Conservation (phyloP, 2,113 vertebrate genomes). For the Hemiscyllium ocellatum region DNA sequence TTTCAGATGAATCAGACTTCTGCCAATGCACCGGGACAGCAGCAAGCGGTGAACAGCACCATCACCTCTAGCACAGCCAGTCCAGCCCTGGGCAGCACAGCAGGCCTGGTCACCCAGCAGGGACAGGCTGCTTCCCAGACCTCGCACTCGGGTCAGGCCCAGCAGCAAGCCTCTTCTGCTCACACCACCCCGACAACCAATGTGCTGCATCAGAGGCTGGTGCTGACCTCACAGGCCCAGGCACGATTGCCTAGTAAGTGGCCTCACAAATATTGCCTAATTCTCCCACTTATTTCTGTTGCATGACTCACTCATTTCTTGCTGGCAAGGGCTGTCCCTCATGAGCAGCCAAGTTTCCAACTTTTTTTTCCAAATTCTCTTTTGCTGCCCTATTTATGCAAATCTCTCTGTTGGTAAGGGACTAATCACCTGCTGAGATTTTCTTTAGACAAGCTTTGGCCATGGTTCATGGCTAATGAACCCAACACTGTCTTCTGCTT, state of each 20-base stretch:
- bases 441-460: constrained; percentile 8
- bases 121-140: constrained; percentile 56
- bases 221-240: constrained; percentile 94
- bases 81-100: constrained; percentile 61
- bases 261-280: constrained; percentile 49
- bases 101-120: constrained; percentile 56
- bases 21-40: constrained; percentile 71
- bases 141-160: constrained; percentile 57
- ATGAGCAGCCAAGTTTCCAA: constrained; percentile 49
- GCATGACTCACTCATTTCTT: constrained; percentile 63
- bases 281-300: constrained; percentile 45
- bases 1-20: constrained; percentile 76
- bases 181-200: constrained; percentile 69
- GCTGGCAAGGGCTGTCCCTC: constrained; percentile 54
- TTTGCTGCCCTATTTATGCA: constrained; percentile 26
- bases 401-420: constrained; percentile 33
- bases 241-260: constrained; percentile 99
- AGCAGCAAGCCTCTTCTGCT: constrained; percentile 62
- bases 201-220: constrained; percentile 86
- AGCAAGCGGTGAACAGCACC: constrained; percentile 60
- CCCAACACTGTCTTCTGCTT: constrained; percentile 15
- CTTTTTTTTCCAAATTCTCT: constrained; percentile 51
- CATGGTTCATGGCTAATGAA: neutral
- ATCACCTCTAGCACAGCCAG: constrained; percentile 59
- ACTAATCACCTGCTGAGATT: constrained; percentile 58